phyloP scores from a whole-genome alignment of 2,113 vertebrate species.

The Circaetus gallicus region DNA sequence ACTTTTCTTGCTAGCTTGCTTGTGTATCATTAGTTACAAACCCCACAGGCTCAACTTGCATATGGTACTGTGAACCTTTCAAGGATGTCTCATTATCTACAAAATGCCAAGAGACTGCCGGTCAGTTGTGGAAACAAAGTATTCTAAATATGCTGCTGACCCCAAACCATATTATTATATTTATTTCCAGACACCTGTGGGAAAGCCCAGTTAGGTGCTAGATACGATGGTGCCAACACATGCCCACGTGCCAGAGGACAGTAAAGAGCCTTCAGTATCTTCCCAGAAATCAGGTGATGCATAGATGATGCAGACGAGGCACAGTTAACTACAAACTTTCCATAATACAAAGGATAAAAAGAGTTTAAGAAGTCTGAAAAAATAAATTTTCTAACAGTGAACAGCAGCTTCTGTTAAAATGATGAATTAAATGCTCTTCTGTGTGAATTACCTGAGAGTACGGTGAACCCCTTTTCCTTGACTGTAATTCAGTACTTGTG shows the following conservation, averaged over 20 bases:
- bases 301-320: not conserved
- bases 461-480: not conserved
- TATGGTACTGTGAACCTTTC: not conserved
- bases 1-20: not conserved
- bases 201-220: not conserved
- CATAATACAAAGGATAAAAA: not conserved
- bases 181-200: not conserved
- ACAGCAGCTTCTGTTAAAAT: conserved; percentile 3
- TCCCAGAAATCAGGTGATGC: not conserved
- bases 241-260: accelerated
- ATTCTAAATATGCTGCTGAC: not conserved
- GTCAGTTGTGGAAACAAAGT: not conserved
- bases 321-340: not conserved
- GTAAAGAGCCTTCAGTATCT: not conserved
- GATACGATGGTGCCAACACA: not conserved
- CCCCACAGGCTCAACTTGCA: not conserved
- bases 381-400: not conserved
- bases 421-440: not conserved
- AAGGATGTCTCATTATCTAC: not conserved
- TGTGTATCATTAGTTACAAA: not conserved
- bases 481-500: conserved; percentile 19
- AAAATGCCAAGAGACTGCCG: not conserved
- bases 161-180: not conserved
- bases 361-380: not conserved
- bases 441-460: conserved; percentile 35